A percentile compares a stretch with the other conserved stretches of the same genome.
phyloP scores from a whole-genome alignment of 2,888 invertebrate species.

The Bombylius discolor region DNA sequence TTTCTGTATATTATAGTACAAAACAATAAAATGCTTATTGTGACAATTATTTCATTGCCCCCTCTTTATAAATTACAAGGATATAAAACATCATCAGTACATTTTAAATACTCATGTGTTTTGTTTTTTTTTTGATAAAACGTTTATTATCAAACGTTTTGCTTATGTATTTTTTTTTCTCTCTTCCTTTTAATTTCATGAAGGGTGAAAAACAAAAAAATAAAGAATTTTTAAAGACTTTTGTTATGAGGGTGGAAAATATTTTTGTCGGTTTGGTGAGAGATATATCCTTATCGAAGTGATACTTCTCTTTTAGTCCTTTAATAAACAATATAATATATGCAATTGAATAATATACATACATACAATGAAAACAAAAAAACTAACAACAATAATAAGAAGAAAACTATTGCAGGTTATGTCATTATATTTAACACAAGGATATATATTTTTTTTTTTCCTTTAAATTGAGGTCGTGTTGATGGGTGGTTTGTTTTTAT shows the following conservation, averaged over 20 bases:
- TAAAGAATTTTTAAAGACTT: no score
- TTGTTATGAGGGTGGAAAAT: background rate
- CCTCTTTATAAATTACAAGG: conserved; percentile 4
- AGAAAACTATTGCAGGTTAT: background rate
- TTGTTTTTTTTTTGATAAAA: background rate
- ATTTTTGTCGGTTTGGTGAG: background rate
- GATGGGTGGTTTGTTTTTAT: conserved; percentile 32
- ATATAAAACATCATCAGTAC: no score
- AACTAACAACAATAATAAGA: background rate
- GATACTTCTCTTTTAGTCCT: no score
- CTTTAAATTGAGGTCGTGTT: conserved; percentile 19
- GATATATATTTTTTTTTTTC: background rate
- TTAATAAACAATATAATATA: background rate
- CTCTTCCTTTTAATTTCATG: no score
- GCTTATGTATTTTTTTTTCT: background rate
- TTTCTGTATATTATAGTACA: background rate
- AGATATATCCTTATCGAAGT: no score
- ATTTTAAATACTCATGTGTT: no score
- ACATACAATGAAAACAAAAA: no score
- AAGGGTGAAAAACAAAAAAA: no score
- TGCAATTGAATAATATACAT: background rate
- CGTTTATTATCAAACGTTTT: background rate
- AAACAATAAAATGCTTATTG: conserved; percentile 38
- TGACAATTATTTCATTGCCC: conserved; percentile 35
- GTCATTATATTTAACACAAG: background rate